phyloP scores from a whole-genome alignment of 2,888 invertebrate species.

The Euzophera pinguis region DNA sequence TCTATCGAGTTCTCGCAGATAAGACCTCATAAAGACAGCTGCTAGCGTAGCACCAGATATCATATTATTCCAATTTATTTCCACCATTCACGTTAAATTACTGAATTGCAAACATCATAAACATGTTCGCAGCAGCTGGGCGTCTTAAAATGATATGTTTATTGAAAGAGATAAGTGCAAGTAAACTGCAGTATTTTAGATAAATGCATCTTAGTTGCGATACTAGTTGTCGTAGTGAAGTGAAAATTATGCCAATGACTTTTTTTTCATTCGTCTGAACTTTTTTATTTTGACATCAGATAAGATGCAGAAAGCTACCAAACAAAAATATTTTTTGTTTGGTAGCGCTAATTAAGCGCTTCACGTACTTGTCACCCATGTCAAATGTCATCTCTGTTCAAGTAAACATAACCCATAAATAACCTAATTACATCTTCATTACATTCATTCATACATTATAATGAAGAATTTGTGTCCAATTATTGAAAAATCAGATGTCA shows the following conservation, averaged over 20 bases:
- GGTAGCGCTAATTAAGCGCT: no score
- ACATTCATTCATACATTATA: no score
- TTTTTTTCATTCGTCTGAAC: not conserved
- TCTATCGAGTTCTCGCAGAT: not conserved
- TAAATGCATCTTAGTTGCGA: not conserved
- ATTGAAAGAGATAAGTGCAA: conserved; percentile 4
- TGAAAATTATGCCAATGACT: not conserved
- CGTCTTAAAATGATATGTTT: conserved; percentile 3
- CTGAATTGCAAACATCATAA: conserved; percentile 1
- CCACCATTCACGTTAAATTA: not conserved
- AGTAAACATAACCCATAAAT: no score
- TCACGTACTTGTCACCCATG: no score
- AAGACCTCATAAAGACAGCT: not conserved
- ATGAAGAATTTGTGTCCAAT: no score
- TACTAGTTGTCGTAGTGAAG: not conserved
- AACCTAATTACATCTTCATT: no score
- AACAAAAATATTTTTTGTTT: no score
- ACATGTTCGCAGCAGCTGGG: not conserved
- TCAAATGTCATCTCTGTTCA: no score
- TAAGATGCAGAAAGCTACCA: no score
- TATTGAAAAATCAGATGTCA: no score
- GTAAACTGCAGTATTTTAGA: not conserved
- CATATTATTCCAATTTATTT: conserved; percentile 6
- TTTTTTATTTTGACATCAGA: no score
- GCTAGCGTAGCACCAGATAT: not conserved